phyloP scores from a whole-genome alignment of 2,113 vertebrate species.

The Actinemys pallida region DNA sequence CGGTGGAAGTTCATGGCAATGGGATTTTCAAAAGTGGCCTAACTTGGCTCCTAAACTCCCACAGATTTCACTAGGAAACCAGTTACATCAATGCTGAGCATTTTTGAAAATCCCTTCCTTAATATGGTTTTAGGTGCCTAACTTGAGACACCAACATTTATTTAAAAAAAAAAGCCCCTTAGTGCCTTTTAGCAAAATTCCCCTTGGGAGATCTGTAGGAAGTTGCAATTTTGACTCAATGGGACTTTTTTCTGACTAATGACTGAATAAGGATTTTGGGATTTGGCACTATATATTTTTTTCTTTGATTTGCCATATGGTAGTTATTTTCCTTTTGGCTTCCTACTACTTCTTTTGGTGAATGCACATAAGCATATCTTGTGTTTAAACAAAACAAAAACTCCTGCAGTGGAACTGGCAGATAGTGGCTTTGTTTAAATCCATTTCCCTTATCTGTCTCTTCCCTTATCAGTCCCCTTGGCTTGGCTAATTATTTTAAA shows the following conservation, averaged over 20 bases:
- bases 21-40: not conserved
- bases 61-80: not conserved
- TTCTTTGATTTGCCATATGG: not conserved
- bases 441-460: not conserved
- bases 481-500: slow-evolving; percentile 39
- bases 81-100: not conserved
- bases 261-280: not conserved
- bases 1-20: not conserved
- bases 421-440: slow-evolving; percentile 16
- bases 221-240: not conserved
- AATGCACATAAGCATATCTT: not conserved
- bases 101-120: slow-evolving; percentile 4
- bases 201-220: not conserved
- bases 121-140: not conserved
- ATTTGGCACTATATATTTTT: not conserved
- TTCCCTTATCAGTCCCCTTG: not conserved
- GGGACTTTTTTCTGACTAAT: not conserved
- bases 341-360: not conserved
- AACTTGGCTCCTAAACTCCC: not conserved
- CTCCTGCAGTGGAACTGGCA: not conserved
- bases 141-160: not conserved
- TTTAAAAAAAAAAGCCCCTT: not conserved
- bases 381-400: not conserved
- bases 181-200: not conserved
- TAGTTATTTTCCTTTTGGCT: not conserved